phyloP scores from a whole-genome alignment of 2,113 vertebrate genomes.

The Lanius collurio region DNA sequence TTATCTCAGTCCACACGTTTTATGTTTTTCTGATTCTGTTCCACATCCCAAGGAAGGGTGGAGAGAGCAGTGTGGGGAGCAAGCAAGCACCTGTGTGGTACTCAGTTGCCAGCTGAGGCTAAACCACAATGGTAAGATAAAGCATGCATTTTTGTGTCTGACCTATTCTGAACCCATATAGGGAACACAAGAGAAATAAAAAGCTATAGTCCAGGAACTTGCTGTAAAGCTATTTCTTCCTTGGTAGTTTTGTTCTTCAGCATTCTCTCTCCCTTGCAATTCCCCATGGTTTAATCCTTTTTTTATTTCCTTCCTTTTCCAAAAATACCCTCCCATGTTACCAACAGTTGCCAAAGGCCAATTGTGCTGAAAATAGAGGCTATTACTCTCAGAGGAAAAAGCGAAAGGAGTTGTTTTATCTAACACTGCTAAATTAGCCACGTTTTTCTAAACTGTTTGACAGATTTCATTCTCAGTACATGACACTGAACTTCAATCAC shows the following conservation, averaged over 20 bases:
- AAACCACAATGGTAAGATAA: not conserved
- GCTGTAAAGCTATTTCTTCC: conserved; percentile 3
- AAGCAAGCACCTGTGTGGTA: not conserved
- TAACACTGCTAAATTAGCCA: conserved; percentile 34
- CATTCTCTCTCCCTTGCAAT: not conserved
- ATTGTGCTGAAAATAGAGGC: conserved; percentile 40
- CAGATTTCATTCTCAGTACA: conserved; percentile 37
- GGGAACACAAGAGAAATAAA: not conserved
- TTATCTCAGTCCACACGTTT: not conserved
- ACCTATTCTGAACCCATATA: not conserved
- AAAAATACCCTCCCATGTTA: conserved; percentile 46
- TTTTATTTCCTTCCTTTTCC: conserved; percentile 45
- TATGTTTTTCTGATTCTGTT: not conserved
- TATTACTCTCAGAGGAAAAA: conserved; percentile 35
- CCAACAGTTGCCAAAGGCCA: conserved; percentile 53
- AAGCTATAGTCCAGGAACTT: not conserved
- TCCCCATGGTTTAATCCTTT: conserved; percentile 34
- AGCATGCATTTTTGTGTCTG: not conserved
- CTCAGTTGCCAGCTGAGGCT: not conserved
- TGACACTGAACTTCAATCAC: conserved; percentile 13
- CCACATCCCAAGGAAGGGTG: not conserved
- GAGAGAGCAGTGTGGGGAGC: not conserved
- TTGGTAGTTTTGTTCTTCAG: not conserved
- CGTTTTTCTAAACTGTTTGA: conserved; percentile 38
- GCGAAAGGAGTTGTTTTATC: not conserved